phyloP scores from a whole-genome alignment of 2,113 vertebrate genomes.

The Phaethornis superciliosus region DNA sequence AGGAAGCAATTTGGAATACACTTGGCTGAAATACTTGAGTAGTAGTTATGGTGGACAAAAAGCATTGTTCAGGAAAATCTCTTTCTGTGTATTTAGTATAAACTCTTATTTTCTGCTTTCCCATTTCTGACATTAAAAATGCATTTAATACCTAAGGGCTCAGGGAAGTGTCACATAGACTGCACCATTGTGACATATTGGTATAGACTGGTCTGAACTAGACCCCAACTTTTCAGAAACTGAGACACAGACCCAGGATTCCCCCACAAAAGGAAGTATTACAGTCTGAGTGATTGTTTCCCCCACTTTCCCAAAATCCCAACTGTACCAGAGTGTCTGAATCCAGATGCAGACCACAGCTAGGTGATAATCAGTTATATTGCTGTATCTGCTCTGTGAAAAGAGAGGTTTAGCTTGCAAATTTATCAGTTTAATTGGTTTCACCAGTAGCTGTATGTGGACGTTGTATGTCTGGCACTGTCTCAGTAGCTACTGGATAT shows the following conservation, averaged over 20 bases:
- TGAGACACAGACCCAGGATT: background rate
- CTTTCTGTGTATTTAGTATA: background rate
- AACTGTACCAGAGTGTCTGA: background rate
- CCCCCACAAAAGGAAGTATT: background rate
- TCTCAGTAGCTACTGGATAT: background rate
- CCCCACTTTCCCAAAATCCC: background rate
- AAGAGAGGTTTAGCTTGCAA: background rate
- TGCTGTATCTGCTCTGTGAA: background rate
- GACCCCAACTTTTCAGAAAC: background rate
- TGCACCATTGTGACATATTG: rapidly evolving
- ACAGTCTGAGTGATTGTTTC: background rate
- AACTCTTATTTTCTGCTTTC: background rate
- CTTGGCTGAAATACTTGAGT: background rate
- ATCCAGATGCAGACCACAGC: background rate
- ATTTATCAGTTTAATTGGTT: background rate
- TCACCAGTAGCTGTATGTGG: background rate
- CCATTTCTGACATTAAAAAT: background rate
- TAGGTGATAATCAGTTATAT: background rate
- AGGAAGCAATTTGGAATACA: background rate
- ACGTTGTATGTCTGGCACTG: background rate
- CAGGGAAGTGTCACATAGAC: background rate
- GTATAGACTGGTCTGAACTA: background rate
- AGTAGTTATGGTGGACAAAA: background rate
- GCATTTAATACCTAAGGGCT: background rate
- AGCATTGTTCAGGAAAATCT: background rate